A percentile compares a stretch with the other conserved stretches of the same genome.
Evolutionary conservation across 2,888 invertebrate genomes (phyloP).

Genomic region (Spodoptera littoralis): DNA sequence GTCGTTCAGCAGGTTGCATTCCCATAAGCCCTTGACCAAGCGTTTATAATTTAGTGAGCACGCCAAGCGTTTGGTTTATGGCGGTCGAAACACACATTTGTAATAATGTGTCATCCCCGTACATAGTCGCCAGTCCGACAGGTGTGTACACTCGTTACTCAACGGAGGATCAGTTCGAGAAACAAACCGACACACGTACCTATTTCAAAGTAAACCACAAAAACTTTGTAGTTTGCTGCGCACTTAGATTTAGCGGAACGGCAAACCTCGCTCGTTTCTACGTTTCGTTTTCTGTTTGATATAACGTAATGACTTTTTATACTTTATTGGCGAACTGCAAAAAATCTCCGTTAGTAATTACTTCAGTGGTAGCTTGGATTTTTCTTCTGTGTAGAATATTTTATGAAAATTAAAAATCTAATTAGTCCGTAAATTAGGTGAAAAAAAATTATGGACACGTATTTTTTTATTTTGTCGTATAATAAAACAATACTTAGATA

Average conservation of each 20-base stretch:
- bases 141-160: slow-evolving; percentile 43
- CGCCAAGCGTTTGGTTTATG: slow-evolving; percentile 19
- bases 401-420: no score
- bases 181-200: slow-evolving; percentile 25
- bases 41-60: slow-evolving; percentile 39
- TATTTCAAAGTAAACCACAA: slow-evolving; percentile 10
- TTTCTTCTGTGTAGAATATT: no score
- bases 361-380: no score
- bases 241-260: slow-evolving; percentile 8
- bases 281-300: slow-evolving; percentile 5
- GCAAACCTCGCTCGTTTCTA: slow-evolving; percentile 1
- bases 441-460: no score
- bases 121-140: slow-evolving; percentile 14
- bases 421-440: no score
- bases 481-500: no score
- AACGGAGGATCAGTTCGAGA: slow-evolving; percentile 21
- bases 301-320: neutral
- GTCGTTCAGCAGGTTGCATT: slow-evolving; percentile 22
- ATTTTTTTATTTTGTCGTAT: no score
- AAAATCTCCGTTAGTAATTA: no score
- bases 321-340: no score
- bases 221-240: slow-evolving; percentile 3
- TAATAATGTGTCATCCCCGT: slow-evolving; percentile 21
- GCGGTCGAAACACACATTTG: slow-evolving; percentile 26
- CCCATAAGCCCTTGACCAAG: slow-evolving; percentile 18